Percentiles rank a stretch among this genome's conserved stretches.
Evolutionary conservation across 2,888 invertebrate genomes (phyloP).

Genomic region (Drosophila antonietae): DNA sequence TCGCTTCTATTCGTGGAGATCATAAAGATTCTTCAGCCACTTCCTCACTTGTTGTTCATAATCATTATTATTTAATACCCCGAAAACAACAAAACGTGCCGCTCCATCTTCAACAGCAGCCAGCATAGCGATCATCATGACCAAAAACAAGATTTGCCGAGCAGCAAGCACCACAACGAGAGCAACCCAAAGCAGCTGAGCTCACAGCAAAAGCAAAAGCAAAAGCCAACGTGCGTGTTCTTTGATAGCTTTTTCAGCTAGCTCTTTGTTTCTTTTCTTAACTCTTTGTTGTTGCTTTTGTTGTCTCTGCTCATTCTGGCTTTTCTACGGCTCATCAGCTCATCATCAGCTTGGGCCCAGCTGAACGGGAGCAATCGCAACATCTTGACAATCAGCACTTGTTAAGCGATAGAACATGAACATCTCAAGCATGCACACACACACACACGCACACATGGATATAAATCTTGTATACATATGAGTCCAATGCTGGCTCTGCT

Average conservation of each 20-base stretch:
- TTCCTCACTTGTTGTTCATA: slow-evolving; percentile 77
- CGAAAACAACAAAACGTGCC: slow-evolving; percentile 76
- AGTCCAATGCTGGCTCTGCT: neutral
- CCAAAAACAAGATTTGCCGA: slow-evolving; percentile 70
- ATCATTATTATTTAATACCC: slow-evolving; percentile 78
- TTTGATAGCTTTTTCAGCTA: slow-evolving; percentile 53
- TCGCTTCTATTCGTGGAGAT: slow-evolving; percentile 29
- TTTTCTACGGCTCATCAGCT: slow-evolving; percentile 26
- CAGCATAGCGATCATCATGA: slow-evolving; percentile 55
- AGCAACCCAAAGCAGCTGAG: slow-evolving; percentile 2
- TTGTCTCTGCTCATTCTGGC: slow-evolving; percentile 9
- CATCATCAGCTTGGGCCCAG: slow-evolving; percentile 29
- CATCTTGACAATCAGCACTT: slow-evolving; percentile 53
- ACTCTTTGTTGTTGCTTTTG: neutral
- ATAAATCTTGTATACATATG: neutral
- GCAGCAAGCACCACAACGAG: slow-evolving; percentile 26
- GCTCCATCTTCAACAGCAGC: slow-evolving; percentile 35
- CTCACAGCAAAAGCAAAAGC: slow-evolving; percentile 7
- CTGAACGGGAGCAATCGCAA: slow-evolving; percentile 55
- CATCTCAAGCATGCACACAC: neutral
- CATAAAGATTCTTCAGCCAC: slow-evolving; percentile 73
- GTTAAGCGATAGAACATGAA: slow-evolving; percentile 43
- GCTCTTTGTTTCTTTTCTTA: slow-evolving; percentile 23
- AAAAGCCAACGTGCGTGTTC: slow-evolving; percentile 54
- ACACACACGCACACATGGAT: neutral